phyloP scores from a whole-genome alignment of 2,113 vertebrate species.

The Prochilodus magdalenae region DNA sequence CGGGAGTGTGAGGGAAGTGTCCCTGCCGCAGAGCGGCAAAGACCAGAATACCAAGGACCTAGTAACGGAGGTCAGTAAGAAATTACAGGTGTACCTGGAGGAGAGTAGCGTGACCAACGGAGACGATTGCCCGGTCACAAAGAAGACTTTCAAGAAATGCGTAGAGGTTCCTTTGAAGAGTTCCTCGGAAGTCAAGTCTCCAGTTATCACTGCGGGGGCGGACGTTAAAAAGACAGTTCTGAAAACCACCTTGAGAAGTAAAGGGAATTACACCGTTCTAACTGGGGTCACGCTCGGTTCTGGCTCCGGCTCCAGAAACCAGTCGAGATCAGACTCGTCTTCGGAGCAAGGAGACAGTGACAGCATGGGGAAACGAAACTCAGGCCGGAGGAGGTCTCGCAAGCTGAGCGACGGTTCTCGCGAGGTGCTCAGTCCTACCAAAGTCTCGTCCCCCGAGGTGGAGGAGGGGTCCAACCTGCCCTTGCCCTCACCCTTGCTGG shows the following conservation, averaged over 20 bases:
- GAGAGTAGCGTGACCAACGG: conserved; percentile 44
- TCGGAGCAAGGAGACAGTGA: conserved; percentile 20
- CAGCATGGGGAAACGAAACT: conserved; percentile 30
- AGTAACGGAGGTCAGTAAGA: conserved; percentile 69
- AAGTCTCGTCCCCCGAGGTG: conserved; percentile 36
- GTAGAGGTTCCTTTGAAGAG: conserved; percentile 47
- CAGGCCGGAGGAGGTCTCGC: conserved; percentile 39
- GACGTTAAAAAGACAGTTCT: conserved; percentile 62
- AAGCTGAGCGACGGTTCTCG: conserved; percentile 36
- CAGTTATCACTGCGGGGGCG: conserved; percentile 55
- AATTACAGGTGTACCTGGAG: conserved; percentile 68
- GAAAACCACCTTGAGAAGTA: conserved; percentile 52
- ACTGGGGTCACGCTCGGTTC: conserved; percentile 65
- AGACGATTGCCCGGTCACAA: conserved; percentile 6
- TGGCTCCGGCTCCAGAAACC: conserved; percentile 43
- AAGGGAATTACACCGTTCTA: conserved; percentile 56
- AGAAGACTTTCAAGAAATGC: conserved; percentile 35
- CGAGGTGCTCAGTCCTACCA: neutral
- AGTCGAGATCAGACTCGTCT: conserved; percentile 39
- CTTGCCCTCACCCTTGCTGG: conserved; percentile 65
- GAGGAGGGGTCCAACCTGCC: conserved; percentile 26
- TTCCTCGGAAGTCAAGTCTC: conserved; percentile 52
- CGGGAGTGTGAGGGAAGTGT: conserved; percentile 70
- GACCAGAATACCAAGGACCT: conserved; percentile 54
- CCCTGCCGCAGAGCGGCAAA: neutral